Evolutionary conservation across 2,113 vertebrate species (phyloP).

Genomic region (Regulus satrapa): DNA sequence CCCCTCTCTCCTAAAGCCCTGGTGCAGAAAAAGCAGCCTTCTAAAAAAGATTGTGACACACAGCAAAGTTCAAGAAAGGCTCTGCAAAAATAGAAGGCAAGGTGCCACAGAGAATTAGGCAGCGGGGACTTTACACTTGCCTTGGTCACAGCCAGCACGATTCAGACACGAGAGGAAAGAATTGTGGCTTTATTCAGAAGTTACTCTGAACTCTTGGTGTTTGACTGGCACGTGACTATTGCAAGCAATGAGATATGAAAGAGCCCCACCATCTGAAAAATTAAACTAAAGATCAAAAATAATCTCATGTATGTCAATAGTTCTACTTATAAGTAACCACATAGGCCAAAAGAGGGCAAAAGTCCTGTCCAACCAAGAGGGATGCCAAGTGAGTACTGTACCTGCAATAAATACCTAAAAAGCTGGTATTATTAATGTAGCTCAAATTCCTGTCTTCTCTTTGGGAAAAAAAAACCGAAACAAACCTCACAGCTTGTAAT

Average conservation of each 20-base stretch:
- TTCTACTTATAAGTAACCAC: neutral
- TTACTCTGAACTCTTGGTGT: neutral
- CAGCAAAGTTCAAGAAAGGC: neutral
- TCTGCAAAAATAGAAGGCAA: neutral
- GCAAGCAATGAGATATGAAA: neutral
- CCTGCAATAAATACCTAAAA: neutral
- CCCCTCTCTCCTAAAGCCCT: neutral
- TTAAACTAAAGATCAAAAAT: neutral
- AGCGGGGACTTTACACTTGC: neutral
- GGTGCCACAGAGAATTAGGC: neutral
- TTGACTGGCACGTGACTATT: neutral
- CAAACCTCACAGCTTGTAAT: neutral
- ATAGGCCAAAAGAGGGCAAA: neutral
- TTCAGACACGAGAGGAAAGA: neutral
- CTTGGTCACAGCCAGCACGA: neutral
- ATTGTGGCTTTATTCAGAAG: neutral
- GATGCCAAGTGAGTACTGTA: neutral
- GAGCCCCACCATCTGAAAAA: neutral
- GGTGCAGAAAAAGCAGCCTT: neutral
- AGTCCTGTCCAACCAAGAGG: neutral
- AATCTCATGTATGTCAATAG: neutral
- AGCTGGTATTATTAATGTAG: neutral
- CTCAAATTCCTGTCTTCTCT: neutral
- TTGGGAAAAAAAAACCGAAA: neutral
- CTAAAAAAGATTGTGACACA: neutral